Conservation (phyloP, 2,888 invertebrate species). For the Platypus cylindrus region DNA sequence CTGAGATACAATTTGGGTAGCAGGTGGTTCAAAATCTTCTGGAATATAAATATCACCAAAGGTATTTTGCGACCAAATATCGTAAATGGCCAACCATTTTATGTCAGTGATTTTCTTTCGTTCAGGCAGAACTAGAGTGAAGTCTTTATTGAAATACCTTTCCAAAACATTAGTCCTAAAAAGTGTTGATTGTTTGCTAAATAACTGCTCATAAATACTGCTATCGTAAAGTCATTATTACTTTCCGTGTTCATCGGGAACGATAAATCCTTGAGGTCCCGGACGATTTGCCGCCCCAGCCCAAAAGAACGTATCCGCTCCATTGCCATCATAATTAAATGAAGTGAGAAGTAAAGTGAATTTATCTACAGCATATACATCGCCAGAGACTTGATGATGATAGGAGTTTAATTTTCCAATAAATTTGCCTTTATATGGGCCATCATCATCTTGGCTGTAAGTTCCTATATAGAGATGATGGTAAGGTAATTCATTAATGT, state of each 20-base stretch:
- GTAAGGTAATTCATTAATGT: too few species aligned
- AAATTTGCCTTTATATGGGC: conserved; percentile 66
- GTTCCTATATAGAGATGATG: too few species aligned
- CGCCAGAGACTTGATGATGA: conserved; percentile 83
- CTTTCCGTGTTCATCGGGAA: conserved; percentile 80
- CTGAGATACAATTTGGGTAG: conserved; percentile 46
- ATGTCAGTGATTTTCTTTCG: conserved; percentile 76
- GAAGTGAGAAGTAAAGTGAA: conserved; percentile 65
- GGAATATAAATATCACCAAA: conserved; percentile 85
- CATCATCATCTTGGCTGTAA: conserved; percentile 50
- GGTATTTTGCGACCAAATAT: conserved; percentile 72
- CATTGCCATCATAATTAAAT: conserved; percentile 84
- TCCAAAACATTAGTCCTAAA: conserved; percentile 72
- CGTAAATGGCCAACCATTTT: conserved; percentile 83
- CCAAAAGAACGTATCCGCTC: conserved; percentile 88
- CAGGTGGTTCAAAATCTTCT: conserved; percentile 80
- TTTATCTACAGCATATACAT: conserved; percentile 80
- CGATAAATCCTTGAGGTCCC: conserved; percentile 83
- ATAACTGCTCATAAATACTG: not conserved
- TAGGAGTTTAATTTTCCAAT: conserved; percentile 80
- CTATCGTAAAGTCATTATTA: conserved; percentile 33
- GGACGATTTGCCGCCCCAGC: conserved; percentile 78
- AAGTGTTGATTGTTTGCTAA: conserved; percentile 11
- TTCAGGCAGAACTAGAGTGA: conserved; percentile 70
- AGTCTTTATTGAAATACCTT: conserved; percentile 75